Evolutionary conservation across 2,888 invertebrate genomes (phyloP), one percentile per base, ranked within the genome.

Genomic region (Drosophila setosimentum): DNA sequence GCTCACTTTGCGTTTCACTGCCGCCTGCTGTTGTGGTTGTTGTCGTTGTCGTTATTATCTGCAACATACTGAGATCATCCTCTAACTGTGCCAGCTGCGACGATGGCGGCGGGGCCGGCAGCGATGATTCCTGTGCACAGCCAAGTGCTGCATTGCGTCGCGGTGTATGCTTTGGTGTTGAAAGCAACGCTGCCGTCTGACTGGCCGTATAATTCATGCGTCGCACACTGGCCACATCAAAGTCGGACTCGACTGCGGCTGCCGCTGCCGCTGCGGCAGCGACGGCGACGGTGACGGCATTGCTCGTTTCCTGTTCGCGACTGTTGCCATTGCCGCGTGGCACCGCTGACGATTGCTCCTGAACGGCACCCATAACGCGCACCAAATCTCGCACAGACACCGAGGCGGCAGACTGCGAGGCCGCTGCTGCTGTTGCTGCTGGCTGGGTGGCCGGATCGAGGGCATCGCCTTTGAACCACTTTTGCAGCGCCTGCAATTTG

Each of bases 351-450:
- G 60, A 16, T 18, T 66, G 63, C 5, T 96, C 96, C 66, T 92
- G 93, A 92, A 0, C 91, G 16, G 16, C 92, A 1, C 96, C 96
- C 91, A 96, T 95, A 0, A 95, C 96, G 86, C 96, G 95, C 5
- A 96, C 96, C 61, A 96, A 92, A 78, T 96, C 96, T 75, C 96
- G 95, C 18, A 96, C 96, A 0, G 96, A 96, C 13, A 96, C 96
- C 0, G 96, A 96, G 2, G 92, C 92, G 2, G 92, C 91, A 1
- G 92, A 91, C 16, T 30, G 57, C 16, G 29, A 57, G 13, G 45
- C 21, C 16, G 45, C 16, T 16, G 55, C 3, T 3, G 37, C 18
- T 63, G 67, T 1, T 68, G 57, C n/a, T n/a, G 51, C 21, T 18
- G 57, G 24, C 1, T 68, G 70, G 24, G 55, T 45, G 45, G 45